Evolutionary conservation across 2,888 invertebrate species (phyloP), one percentile per base, ranked within the genome.

Genomic region (Drepana falcataria): DNA sequence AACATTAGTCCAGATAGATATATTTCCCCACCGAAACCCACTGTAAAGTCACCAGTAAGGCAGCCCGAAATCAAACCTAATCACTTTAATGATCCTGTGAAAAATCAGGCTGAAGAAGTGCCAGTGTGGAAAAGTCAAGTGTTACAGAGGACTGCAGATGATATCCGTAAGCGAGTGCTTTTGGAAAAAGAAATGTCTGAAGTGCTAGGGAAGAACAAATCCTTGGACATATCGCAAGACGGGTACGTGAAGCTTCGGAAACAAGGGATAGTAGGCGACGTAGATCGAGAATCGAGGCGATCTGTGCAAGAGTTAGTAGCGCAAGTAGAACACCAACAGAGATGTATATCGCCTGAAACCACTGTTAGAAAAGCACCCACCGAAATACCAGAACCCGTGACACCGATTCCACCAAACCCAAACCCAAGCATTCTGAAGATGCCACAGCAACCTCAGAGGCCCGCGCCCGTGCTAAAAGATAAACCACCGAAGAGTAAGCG

Each of bases 231-330:
- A 64, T 85, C 89, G 44, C 90, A 90, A 61, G 91, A 91, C 53
- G 91, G 91, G n/a, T 91, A 91, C 59, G 87, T 91, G 0, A 91
- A 85, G 64, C 77, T 91, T 40, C 79, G 83, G 35, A 91, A 90
- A 64, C 90, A 90, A 66, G 65, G 67, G 2, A 79, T 79, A 61
- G 80, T 81, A 35, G 75, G 61, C 48, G 64, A 64, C 48, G 66
- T 78, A 35, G 82, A 78, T 52, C 83, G 83, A 59, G 85, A 84
- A 52, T 85, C 86, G 2, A 84, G 93, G 49, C 92, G 89, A 63
- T 92, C 93, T 0, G 94, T 94, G 0, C 94, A 93, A 66, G 93
- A 94, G 69, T 78, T 94, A 64, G 93, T 94, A 35, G 93, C 93
- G 1, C 91, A 92, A 71, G 93, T 93, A 6, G 94, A 94, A 74